These are phyloP conservation scores for Baronia brevicornis DNA, from an alignment of 2,888 invertebrate species.

Conservation along the genomic window DNA sequence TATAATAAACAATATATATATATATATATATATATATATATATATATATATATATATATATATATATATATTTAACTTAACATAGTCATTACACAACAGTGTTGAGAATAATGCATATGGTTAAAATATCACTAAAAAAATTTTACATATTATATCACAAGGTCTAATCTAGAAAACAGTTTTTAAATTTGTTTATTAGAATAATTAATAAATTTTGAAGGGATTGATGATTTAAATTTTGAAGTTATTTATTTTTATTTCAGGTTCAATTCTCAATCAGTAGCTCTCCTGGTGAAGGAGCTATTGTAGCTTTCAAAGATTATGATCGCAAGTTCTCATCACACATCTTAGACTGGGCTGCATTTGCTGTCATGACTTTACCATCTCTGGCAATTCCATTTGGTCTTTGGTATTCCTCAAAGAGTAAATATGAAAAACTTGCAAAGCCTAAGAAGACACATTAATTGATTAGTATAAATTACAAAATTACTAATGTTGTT, in stretches of 20 bases:
- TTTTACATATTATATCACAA: too few relatives aligned
- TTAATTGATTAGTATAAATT: slow-evolving; percentile 49
- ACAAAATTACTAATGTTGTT: slow-evolving; percentile 40
- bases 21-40: too few relatives aligned
- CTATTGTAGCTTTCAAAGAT: slow-evolving; percentile 92
- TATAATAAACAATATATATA: too few relatives aligned
- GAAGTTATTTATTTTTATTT: slow-evolving; percentile 28
- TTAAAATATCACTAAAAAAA: too few relatives aligned
- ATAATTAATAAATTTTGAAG: too few relatives aligned
- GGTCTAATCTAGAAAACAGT: slow-evolving; percentile 17
- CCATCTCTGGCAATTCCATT: slow-evolving; percentile 96
- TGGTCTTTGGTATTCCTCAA: slow-evolving; percentile 95
- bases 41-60: too few relatives aligned
- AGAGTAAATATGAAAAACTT: slow-evolving; percentile 93
- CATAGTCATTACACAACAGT: too few relatives aligned
- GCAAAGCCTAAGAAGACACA: slow-evolving; percentile 82
- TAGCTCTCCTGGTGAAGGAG: slow-evolving; percentile 97
- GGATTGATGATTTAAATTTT: slow-evolving; percentile 2
- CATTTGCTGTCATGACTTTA: slow-evolving; percentile 96
- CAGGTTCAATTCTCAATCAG: slow-evolving; percentile 82
- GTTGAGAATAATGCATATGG: too few relatives aligned
- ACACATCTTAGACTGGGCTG: slow-evolving; percentile 97
- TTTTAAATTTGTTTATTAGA: background rate
- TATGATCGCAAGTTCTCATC: slow-evolving; percentile 98
- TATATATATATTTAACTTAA: too few relatives aligned